Conservation (phyloP, 2,888 invertebrate species). For the Rhamphomyia laevipes region DNA sequence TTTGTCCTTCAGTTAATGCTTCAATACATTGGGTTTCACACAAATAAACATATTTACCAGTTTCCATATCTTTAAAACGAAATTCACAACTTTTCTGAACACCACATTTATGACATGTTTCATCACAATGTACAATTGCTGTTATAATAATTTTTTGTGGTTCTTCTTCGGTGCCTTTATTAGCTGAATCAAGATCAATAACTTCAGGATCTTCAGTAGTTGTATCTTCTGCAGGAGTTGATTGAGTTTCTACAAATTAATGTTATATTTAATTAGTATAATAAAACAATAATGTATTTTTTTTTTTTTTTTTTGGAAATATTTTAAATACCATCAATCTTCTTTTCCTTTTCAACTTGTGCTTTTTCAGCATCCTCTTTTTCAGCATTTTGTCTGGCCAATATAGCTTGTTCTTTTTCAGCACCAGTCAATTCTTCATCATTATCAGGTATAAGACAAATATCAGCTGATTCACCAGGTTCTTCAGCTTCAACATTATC, state of each 20-base stretch:
- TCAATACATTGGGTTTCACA: slow-evolving; percentile 42
- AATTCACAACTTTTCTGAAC: slow-evolving; percentile 28
- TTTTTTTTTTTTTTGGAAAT: not conserved
- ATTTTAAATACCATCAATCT: slow-evolving; percentile 4
- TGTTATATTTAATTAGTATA: not conserved
- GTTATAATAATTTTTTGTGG: slow-evolving; percentile 30
- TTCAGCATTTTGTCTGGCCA: slow-evolving; percentile 32
- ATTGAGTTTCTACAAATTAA: not conserved
- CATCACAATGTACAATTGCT: slow-evolving; percentile 26
- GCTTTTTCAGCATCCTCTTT: slow-evolving; percentile 19
- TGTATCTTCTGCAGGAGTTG: slow-evolving; percentile 2
- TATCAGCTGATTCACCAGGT: slow-evolving; percentile 51
- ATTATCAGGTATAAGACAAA: slow-evolving; percentile 57
- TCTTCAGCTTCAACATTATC: slow-evolving; percentile 40
- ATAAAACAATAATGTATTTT: no score
- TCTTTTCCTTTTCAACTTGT: slow-evolving; percentile 14
- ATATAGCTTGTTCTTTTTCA: slow-evolving; percentile 48
- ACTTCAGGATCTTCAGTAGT: slow-evolving; percentile 4
- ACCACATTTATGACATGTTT: slow-evolving; percentile 28
- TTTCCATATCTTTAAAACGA: slow-evolving; percentile 36
- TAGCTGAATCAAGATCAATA: slow-evolving; percentile 20
- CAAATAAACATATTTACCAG: slow-evolving; percentile 41
- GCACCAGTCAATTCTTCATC: slow-evolving; percentile 55
- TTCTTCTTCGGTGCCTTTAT: not conserved
- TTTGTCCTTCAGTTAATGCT: slow-evolving; percentile 43